phyloP scores from a whole-genome alignment of 2,113 vertebrate genomes.

The Festucalex cinctus region DNA sequence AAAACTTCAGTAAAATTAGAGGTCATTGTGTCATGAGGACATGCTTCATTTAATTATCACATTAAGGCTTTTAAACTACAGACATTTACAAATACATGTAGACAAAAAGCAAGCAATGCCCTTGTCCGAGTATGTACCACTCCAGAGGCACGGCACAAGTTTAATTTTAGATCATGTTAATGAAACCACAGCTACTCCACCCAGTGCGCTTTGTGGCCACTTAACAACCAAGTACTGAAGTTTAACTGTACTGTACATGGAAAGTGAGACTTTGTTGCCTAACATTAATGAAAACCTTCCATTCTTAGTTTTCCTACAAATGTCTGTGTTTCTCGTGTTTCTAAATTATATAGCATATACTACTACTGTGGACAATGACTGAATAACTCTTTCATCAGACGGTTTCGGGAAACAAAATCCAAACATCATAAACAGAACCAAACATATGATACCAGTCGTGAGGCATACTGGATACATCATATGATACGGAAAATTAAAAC shows the following conservation, averaged over 20 bases:
- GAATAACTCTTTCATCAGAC: neutral
- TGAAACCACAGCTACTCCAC: neutral
- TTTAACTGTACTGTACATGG: slow-evolving; percentile 5
- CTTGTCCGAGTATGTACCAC: neutral
- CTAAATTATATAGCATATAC: neutral
- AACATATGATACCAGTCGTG: too few species aligned
- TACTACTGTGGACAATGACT: neutral
- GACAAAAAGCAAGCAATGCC: neutral
- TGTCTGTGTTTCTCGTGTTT: neutral
- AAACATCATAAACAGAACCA: neutral
- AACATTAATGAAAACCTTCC: slow-evolving; percentile 11
- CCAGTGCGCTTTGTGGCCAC: neutral
- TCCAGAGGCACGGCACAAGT: neutral
- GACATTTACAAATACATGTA: neutral
- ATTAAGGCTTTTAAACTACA: neutral
- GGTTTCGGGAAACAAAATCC: neutral
- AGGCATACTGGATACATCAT: too few species aligned
- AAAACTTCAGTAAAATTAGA: too few species aligned
- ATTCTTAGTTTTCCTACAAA: slow-evolving; percentile 12
- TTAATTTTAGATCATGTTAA: neutral
- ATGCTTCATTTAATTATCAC: neutral
- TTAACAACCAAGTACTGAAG: neutral
- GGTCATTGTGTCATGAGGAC: too few species aligned
- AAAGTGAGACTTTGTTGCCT: neutral
- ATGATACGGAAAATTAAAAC: too few species aligned